Evolutionary conservation across 2,113 vertebrate species (phyloP), one percentile per base, ranked within the genome.

Genomic region (Prunella fulvescens): DNA sequence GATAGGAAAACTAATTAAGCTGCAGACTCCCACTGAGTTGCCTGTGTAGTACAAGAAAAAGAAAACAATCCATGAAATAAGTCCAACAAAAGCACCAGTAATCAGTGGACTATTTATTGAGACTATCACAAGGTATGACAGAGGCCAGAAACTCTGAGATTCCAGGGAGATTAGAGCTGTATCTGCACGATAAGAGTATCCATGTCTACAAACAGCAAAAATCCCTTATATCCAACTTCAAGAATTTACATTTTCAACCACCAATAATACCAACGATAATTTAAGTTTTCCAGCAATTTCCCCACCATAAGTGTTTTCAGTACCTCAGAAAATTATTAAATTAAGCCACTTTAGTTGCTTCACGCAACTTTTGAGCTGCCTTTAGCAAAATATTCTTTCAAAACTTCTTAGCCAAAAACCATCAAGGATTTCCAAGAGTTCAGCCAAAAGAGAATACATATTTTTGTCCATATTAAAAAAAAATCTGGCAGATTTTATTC

Each of bases 391-490:
- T 45, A 76, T 62, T 83, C 67, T 90, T 93, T 83, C 8, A 6
- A 82, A 95, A 91, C 48, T 60, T 86, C 72, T 95, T 56, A 95
- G 95, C 88, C 90, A 96, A 92, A 96, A 95, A 26, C 23, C 67
- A 90, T 94, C 40, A 93, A 74, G 48, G 76, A 94, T 95, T 96
- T 94, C 76, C 69, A 92, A 95, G 92, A 95, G 95, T 92, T 92
- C 95, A 95, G 82, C 92, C 93, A 95, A 66, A 92, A 96, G 69
- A 95, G 71, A 96, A 90, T 79, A 93, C 39, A 64, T 95, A 71
- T 88, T 92, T 96, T 94, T 93, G 69, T 78, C 67, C n/a, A 48
- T 83, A 64, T 86, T 92, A 35, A 60, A 86, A 81, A 64, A 81
- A 54, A 89, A 58, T 35, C 76, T 86, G 76, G 86, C 76, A 77